A percentile compares a stretch with the other conserved stretches of the same genome.
Evolutionary conservation across 2,113 vertebrate species (phyloP).

Genomic region (Salminus brasiliensis): DNA sequence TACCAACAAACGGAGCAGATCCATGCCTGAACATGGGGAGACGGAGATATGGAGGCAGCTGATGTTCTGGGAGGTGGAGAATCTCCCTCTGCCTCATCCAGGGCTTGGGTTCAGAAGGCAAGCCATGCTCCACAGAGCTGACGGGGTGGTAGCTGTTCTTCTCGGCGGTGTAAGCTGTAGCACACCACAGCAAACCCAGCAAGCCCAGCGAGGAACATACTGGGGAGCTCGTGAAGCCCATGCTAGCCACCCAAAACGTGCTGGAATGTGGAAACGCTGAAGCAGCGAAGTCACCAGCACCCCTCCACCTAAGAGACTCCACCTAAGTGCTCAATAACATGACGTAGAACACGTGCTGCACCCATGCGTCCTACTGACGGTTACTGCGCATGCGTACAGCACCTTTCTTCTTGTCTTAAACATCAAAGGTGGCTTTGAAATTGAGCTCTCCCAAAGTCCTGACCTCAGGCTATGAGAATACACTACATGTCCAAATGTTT

Average conservation of each 20-base stretch:
- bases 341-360: too few relatives aligned
- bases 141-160: not conserved
- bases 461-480: too few relatives aligned
- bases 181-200: not conserved
- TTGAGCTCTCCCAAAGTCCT: too few relatives aligned
- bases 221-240: not conserved
- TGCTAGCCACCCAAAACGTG: not conserved
- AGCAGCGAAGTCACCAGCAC: not conserved
- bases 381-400: too few relatives aligned
- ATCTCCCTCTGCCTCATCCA: not conserved
- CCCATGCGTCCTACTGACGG: too few relatives aligned
- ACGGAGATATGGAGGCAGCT: slow-evolving; percentile 20
- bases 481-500: too few relatives aligned
- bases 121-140: too few relatives aligned
- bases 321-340: too few relatives aligned
- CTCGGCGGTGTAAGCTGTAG: not conserved
- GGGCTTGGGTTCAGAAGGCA: not conserved
- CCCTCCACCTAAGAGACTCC: not conserved
- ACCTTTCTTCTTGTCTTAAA: too few relatives aligned
- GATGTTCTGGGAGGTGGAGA: not conserved
- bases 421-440: too few relatives aligned
- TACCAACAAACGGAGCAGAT: not conserved
- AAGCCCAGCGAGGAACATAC: slow-evolving; percentile 1
- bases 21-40: slow-evolving; percentile 55
- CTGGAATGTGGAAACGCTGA: not conserved